These are phyloP conservation scores for Hyles lineata DNA, from an alignment of 2,888 invertebrate species.

Conservation along the genomic window DNA sequence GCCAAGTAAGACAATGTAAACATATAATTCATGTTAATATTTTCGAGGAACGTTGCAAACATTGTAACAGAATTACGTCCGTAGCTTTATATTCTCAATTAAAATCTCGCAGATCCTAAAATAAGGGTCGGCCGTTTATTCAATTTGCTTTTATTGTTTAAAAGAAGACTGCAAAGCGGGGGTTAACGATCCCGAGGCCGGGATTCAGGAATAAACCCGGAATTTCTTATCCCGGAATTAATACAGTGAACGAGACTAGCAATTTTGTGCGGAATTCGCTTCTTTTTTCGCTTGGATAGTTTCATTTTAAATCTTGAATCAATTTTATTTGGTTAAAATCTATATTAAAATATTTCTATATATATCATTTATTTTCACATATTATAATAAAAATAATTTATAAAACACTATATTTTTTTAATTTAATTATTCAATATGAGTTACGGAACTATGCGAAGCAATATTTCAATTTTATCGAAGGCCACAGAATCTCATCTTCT, in stretches of 20 bases:
- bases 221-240: constrained; percentile 59
- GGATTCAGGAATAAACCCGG: constrained; percentile 53
- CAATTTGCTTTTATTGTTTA: constrained; percentile 70
- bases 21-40: constrained; percentile 27
- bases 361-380: neutral
- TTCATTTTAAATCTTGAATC: constrained; percentile 47
- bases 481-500: too few relatives aligned
- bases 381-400: neutral
- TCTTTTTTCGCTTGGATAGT: constrained; percentile 43
- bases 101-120: constrained; percentile 51
- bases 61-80: constrained; percentile 45
- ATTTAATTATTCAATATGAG: too few relatives aligned
- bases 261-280: constrained; percentile 51
- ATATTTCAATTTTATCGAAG: too few relatives aligned
- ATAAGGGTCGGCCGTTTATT: constrained; percentile 58
- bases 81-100: constrained; percentile 57
- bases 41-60: constrained; percentile 36
- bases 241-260: constrained; percentile 59
- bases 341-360: neutral
- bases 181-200: constrained; percentile 55
- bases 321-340: constrained; percentile 47
- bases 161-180: constrained; percentile 62
- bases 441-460: too few relatives aligned
- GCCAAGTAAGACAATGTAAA: neutral
- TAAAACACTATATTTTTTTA: too few relatives aligned